Base-by-base conservation (phyloP, 1,140 invertebrate genomes). In the Pararge aegeria region DNA sequence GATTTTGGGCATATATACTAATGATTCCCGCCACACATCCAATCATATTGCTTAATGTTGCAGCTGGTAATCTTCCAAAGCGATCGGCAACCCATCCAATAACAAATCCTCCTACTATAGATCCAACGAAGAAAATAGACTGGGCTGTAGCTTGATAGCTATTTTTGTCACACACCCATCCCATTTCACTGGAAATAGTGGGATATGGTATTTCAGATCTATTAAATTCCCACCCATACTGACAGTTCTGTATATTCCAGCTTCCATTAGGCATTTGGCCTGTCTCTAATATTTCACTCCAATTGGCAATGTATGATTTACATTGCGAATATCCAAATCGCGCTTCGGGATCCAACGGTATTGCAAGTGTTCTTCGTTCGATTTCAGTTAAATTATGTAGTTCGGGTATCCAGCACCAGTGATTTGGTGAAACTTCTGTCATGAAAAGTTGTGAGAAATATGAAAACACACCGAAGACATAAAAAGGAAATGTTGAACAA, bases 371-470 rank as follows among this genome's bases (percentile, higher is more conserved):
- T 64, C 76, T 75, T 50, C 68, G 78, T 61, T 93, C 69, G 61
- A 73, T 80, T 63, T 57, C 66, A 12, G 75, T 81, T 7, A 88
- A 49, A 60, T 88, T 87, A 48, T 85, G 75, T 13, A 93, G 73
- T 62, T 91, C 84, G 0, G 92, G 91, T 7, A 92, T 75, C 65
- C 80, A 78, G 71, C 94, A 94, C 92, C 92, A 94, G 74, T 94
- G 92, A 15, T 92, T 83, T 0, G 92, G 91, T 0, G 89, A 86
- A 5, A 90, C 82, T 70, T 87, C 80, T 0, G 93, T 91, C 88
- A 94, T 92, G 73, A 95, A 94, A 16, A 94, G 74, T 80, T 95
- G 94, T 59, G 92, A 91, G 75, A 92, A 94, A 53, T 93, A 93
- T 49, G 93, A 91, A 69, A 94, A 94, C 1, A 92, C 92, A 10